A percentile compares a stretch with the other conserved stretches of the same genome.
Evolutionary conservation across 2,888 invertebrate genomes (phyloP).

Genomic region (Leptogaster cylindrica): DNA sequence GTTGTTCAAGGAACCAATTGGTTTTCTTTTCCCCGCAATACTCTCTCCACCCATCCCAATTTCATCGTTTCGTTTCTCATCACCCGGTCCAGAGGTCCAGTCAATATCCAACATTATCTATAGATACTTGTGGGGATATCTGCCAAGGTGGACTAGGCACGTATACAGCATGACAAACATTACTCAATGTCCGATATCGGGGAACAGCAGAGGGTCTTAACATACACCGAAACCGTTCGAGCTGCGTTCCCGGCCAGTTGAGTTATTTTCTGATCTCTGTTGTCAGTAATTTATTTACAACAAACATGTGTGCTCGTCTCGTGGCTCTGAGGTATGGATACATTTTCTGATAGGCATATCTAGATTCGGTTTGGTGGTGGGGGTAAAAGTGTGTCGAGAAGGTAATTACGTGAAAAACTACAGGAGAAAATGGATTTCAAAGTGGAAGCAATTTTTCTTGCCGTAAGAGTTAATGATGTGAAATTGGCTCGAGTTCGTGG

Average conservation of each 20-base stretch:
- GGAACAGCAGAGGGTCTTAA: not conserved
- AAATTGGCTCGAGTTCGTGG: conserved; percentile 22
- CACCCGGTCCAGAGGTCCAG: conserved; percentile 2
- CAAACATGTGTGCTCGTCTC: conserved; percentile 12
- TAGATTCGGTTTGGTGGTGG: not conserved
- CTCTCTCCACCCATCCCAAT: not conserved
- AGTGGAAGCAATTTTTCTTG: conserved; percentile 37
- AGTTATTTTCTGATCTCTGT: conserved; percentile 16
- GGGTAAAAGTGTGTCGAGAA: conserved; percentile 32
- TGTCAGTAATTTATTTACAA: conserved; percentile 39
- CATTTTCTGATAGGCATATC: too few relatives aligned
- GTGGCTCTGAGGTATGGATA: not conserved
- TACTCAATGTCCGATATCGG: conserved; percentile 1
- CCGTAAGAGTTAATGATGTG: conserved; percentile 36
- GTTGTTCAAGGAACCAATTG: not conserved
- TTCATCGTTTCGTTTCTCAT: not conserved
- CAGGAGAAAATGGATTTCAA: conserved; percentile 44
- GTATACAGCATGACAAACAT: conserved; percentile 10
- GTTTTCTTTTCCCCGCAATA: not conserved
- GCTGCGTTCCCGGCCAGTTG: conserved; percentile 13
- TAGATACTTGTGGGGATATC: conserved; percentile 16
- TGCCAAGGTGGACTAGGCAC: conserved; percentile 15
- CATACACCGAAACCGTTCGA: conserved; percentile 1
- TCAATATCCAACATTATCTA: conserved; percentile 37
- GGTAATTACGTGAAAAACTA: conserved; percentile 44